Conservation (phyloP, 2,888 invertebrate genomes). For the Athalia rosae region DNA sequence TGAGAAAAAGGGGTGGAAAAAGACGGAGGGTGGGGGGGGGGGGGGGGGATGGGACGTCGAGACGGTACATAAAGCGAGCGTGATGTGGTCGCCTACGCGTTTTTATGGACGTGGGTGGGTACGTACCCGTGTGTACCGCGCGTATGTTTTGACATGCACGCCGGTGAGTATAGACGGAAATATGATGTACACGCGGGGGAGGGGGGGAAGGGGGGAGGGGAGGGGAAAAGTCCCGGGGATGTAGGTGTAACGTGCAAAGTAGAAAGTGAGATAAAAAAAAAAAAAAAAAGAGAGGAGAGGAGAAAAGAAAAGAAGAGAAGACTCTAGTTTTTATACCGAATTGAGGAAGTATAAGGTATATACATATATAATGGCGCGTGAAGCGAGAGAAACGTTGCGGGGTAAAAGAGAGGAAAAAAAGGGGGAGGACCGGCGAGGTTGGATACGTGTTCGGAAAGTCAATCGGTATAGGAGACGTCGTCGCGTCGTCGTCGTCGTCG, state of each 20-base stretch:
- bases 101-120: neutral
- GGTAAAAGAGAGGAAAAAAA: neutral
- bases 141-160: no score
- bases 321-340: no score
- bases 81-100: conserved; percentile 22
- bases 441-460: conserved; percentile 62
- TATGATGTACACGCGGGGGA: neutral
- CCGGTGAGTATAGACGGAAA: no score
- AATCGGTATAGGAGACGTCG: conserved; percentile 56
- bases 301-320: neutral
- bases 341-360: no score
- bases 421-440: conserved; percentile 46
- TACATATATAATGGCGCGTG: neutral
- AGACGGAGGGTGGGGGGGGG: neutral
- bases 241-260: neutral
- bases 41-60: neutral
- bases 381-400: neutral
- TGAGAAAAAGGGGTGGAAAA: neutral
- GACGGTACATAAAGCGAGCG: conserved; percentile 33
- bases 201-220: no score
- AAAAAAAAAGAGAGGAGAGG: neutral
- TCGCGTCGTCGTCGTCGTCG: conserved; percentile 49
- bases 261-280: neutral
- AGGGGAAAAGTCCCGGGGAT: conserved; percentile 10
- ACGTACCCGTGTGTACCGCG: no score